These are phyloP conservation scores for Bergia puertoricense DNA, from an alignment of 92 coral and sea anemone species.

Conservation along the genomic window DNA sequence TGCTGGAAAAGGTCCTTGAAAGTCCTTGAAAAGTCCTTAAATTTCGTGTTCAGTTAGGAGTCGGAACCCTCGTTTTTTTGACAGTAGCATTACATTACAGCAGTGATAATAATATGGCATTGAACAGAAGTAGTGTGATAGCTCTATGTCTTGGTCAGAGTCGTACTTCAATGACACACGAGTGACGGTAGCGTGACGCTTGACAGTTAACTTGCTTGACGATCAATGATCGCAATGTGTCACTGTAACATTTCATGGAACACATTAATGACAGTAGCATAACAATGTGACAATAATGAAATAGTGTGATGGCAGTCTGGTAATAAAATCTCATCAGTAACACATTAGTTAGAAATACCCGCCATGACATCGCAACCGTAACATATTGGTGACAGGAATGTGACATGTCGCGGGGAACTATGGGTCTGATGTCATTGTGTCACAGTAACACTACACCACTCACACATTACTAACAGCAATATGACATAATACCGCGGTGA, in stretches of 20 bases:
- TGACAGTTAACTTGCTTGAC: too few relatives aligned
- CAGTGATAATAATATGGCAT: neutral
- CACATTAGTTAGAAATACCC: neutral
- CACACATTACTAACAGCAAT: neutral
- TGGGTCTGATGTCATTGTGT: neutral
- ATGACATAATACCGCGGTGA: neutral
- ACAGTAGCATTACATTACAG: neutral
- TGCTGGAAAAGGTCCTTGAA: too few relatives aligned
- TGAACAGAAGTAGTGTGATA: too few relatives aligned
- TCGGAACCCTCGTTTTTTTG: neutral
- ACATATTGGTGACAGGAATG: too few relatives aligned
- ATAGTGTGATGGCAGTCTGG: neutral
- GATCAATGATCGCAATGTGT: too few relatives aligned
- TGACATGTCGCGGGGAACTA: neutral
- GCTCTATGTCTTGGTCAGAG: too few relatives aligned
- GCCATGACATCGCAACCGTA: neutral
- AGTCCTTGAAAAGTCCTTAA: too few relatives aligned
- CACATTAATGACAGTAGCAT: neutral
- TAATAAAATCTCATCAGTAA: neutral
- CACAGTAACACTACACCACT: neutral
- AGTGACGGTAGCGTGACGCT: too few relatives aligned
- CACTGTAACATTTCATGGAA: too few relatives aligned
- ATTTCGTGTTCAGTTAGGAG: too few relatives aligned
- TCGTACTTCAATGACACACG: too few relatives aligned
- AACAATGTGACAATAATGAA: neutral